Conservation (phyloP, 2,888 invertebrate genomes). For the Oxycera nigricornis region DNA sequence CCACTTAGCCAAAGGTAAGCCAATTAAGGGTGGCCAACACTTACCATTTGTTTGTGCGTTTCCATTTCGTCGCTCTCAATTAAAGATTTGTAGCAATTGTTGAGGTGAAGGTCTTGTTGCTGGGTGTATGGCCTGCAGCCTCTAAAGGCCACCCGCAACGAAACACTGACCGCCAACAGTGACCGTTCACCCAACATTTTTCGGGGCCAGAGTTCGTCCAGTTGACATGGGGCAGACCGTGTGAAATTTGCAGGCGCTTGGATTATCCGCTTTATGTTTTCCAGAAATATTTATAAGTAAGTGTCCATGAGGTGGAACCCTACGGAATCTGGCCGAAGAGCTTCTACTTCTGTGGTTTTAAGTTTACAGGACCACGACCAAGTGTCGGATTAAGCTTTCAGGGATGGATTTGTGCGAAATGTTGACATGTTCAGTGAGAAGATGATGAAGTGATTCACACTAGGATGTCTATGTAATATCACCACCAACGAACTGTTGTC, state of each 20-base stretch:
- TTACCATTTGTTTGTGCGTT: background rate
- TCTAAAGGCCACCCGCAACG: background rate
- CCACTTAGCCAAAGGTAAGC: conserved; percentile 34
- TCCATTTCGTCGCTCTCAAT: conserved; percentile 28
- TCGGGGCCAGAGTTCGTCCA: background rate
- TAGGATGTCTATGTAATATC: background rate
- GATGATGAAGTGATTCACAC: conserved; percentile 1
- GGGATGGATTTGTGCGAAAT: background rate
- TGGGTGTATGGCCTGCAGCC: background rate
- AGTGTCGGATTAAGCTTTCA: conserved; percentile 1
- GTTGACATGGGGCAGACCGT: conserved; percentile 22
- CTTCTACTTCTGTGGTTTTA: background rate
- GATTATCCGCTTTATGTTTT: conserved; percentile 1
- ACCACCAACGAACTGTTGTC: too few species aligned
- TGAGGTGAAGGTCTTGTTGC: background rate
- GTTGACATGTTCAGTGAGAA: background rate
- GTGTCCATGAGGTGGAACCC: background rate
- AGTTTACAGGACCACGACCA: background rate
- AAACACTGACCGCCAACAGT: background rate
- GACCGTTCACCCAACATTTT: conserved; percentile 15
- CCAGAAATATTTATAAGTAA: background rate
- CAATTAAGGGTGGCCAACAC: conserved; percentile 22
- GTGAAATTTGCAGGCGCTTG: background rate
- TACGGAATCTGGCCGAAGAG: background rate
- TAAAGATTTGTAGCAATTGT: background rate